These are phyloP conservation scores for Sporophila hypoxantha DNA, from an alignment of 2,113 vertebrate genomes.

Conservation along the genomic window DNA sequence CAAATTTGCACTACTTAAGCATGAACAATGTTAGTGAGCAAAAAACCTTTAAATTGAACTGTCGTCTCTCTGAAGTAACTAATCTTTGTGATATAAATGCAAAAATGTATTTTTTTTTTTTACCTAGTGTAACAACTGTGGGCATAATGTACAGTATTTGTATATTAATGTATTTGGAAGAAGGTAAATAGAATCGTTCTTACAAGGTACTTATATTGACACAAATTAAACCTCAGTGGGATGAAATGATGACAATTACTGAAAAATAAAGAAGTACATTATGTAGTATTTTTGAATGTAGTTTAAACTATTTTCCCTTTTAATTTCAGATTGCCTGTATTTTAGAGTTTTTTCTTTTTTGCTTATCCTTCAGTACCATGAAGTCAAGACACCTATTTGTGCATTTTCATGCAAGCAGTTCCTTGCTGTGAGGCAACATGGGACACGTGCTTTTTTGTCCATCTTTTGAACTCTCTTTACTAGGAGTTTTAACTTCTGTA, in stretches of 20 bases:
- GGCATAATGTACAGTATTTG: background rate
- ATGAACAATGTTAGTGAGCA: background rate
- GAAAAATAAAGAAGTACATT: background rate
- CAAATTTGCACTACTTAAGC: background rate
- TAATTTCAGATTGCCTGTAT: background rate
- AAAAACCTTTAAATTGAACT: background rate
- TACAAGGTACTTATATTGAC: background rate
- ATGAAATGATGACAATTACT: background rate
- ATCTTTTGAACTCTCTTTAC: background rate
- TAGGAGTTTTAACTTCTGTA: background rate
- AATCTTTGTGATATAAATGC: background rate
- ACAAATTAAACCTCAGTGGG: background rate
- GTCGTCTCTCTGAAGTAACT: background rate
- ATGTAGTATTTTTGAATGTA: background rate
- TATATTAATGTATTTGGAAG: background rate
- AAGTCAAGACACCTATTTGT: background rate
- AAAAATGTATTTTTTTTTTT: background rate
- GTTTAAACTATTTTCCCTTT: background rate
- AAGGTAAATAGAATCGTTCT: background rate
- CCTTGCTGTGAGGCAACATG: background rate
- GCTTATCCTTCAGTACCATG: background rate
- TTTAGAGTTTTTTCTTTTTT: background rate
- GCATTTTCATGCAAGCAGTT: background rate
- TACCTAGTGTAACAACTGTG: background rate
- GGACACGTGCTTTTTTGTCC: background rate